Conservation (phyloP, 2,797 vertebrate genomes). For the Salarias fasciatus region DNA sequence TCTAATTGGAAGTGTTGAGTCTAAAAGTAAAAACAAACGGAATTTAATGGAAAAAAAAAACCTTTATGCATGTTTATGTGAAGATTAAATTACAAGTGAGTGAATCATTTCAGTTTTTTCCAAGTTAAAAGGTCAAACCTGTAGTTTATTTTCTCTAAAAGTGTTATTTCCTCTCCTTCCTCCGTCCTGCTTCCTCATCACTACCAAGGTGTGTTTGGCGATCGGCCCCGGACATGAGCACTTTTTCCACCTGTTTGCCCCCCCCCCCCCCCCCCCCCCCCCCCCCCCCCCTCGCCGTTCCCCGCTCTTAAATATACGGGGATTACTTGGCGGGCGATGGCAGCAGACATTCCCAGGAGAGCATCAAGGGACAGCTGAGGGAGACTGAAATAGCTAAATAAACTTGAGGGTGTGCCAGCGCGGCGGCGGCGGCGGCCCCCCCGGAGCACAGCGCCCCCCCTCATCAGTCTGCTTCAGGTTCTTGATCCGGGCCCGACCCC, state of each 20-base stretch:
- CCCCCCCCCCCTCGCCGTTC: no score
- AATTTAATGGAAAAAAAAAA: no score
- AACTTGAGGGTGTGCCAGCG: conserved; percentile 55
- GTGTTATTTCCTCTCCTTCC: conserved; percentile 21
- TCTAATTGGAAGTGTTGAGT: no score
- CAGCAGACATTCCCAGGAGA: conserved; percentile 61
- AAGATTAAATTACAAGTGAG: no score
- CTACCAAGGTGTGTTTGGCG: conserved; percentile 58
- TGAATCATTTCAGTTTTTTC: no score
- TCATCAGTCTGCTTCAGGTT: conserved; percentile 29
- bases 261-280: neutral
- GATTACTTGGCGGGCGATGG: conserved; percentile 61
- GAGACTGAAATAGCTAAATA: conserved; percentile 79
- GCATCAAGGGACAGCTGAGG: conserved; percentile 78
- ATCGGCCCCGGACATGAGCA: conserved; percentile 27
- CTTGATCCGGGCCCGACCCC: conserved; percentile 52
- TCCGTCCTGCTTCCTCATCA: conserved; percentile 43
- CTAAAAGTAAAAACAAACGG: no score
- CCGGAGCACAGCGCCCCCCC: conserved; percentile 28
- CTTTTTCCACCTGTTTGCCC: conserved; percentile 54
- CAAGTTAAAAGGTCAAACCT: no score
- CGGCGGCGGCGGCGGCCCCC: conserved; percentile 5
- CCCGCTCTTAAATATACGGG: conserved; percentile 51
- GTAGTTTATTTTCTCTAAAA: no score
- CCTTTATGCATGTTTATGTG: no score